Percentiles rank a stretch among this genome's conserved stretches.
These are phyloP conservation scores for Sphaerophoria taeniata DNA, from an alignment of 2,888 invertebrate genomes.

Conservation along the genomic window DNA sequence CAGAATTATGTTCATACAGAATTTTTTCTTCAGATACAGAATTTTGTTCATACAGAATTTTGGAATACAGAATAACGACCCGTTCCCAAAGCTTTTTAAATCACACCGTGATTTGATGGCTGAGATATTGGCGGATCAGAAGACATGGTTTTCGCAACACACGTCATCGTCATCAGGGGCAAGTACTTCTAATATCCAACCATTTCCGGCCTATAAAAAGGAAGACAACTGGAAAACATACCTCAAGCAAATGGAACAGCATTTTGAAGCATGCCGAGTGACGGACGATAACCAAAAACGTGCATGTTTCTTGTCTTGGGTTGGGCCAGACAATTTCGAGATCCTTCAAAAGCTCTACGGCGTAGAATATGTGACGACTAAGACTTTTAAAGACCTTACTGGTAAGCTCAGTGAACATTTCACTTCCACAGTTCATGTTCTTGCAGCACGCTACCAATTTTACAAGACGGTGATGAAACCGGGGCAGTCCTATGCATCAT, in stretches of 20 bases:
- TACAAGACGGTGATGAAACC: slow-evolving; percentile 19
- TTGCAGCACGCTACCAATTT: neutral
- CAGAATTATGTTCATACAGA: too few relatives aligned
- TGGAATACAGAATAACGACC: too few relatives aligned
- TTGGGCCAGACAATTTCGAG: slow-evolving; percentile 1
- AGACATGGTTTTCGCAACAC: too few relatives aligned
- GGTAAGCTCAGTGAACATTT: neutral
- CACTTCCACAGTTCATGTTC: slow-evolving; percentile 11
- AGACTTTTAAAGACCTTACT: slow-evolving; percentile 7
- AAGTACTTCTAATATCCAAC: too few relatives aligned
- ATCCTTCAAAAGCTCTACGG: neutral
- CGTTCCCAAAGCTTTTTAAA: too few relatives aligned
- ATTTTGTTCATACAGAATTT: too few relatives aligned
- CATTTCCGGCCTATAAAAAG: too few relatives aligned
- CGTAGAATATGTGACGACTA: neutral
- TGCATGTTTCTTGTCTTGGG: slow-evolving; percentile 18
- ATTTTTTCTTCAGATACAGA: too few relatives aligned
- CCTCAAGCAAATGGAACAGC: neutral
- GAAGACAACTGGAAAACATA: neutral
- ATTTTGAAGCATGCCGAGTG: slow-evolving; percentile 5
- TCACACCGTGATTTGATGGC: too few relatives aligned
- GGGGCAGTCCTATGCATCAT: neutral
- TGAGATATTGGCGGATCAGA: too few relatives aligned
- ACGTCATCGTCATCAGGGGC: too few relatives aligned
- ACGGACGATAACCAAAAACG: slow-evolving; percentile 8